phyloP scores from a whole-genome alignment of 2,888 invertebrate genomes.

The Pseudococcus jackbeardsleyi region DNA sequence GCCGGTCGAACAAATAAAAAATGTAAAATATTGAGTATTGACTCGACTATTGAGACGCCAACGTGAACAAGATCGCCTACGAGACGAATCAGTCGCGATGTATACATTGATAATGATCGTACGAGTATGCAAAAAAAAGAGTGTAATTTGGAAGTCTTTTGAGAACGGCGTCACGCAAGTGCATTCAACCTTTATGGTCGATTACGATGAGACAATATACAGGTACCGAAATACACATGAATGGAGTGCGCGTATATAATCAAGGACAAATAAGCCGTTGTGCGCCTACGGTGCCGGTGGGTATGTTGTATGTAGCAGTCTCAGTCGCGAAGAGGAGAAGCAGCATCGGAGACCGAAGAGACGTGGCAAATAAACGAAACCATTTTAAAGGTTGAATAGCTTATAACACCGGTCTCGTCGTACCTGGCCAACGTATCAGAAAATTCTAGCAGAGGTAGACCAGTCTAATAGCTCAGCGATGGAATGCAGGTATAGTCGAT shows the following conservation, averaged over 20 bases:
- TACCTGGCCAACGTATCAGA: conserved; percentile 55
- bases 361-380: conserved; percentile 55
- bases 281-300: conserved; percentile 43
- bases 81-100: conserved; percentile 10
- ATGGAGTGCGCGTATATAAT: conserved; percentile 34
- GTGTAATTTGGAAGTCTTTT: conserved; percentile 30
- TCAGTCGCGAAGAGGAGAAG: background rate
- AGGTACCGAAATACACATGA: conserved; percentile 44
- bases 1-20: background rate
- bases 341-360: background rate
- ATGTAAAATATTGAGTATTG: conserved; percentile 10
- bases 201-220: conserved; percentile 37
- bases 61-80: background rate
- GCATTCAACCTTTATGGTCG: conserved; percentile 48
- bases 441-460: conserved; percentile 37
- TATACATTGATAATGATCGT: conserved; percentile 30
- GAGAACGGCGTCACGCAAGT: conserved; percentile 44
- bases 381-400: conserved; percentile 60
- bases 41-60: conserved; percentile 1
- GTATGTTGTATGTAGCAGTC: conserved; percentile 11
- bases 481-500: conserved; percentile 48
- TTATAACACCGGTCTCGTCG: conserved; percentile 59
- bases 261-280: conserved; percentile 48
- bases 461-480: conserved; percentile 42
- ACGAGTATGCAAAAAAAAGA: conserved; percentile 13